Percentiles rank a stretch among this genome's conserved stretches.
Evolutionary conservation across 2,888 invertebrate genomes (phyloP).

Genomic region (Neoscelio sp.): DNA sequence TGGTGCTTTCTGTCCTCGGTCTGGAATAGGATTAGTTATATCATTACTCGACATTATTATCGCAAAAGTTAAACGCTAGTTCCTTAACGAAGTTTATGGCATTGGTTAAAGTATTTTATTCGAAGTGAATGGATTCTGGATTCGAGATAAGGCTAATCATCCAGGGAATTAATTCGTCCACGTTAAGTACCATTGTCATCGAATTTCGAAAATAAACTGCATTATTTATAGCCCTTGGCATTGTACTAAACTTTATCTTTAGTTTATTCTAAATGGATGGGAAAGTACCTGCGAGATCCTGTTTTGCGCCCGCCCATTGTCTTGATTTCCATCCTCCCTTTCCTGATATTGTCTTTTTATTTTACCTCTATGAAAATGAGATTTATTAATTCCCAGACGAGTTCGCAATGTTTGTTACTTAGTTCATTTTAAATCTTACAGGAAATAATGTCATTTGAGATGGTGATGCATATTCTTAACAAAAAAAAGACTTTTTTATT

Average conservation of each 20-base stretch:
- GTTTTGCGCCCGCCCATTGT: slow-evolving; percentile 1
- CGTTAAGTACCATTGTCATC: background rate
- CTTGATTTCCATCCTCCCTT: slow-evolving; percentile 6
- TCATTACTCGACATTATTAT: background rate
- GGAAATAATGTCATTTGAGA: too few species aligned
- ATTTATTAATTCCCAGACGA: background rate
- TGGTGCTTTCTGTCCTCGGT: slow-evolving; percentile 75
- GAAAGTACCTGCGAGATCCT: slow-evolving; percentile 5
- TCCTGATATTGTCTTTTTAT: slow-evolving; percentile 3
- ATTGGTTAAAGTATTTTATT: background rate
- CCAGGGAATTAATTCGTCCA: background rate
- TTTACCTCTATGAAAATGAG: slow-evolving; percentile 9
- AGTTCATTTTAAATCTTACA: too few species aligned
- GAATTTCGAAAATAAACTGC: slow-evolving; percentile 12
- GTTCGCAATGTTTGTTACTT: too few species aligned
- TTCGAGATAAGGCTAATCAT: background rate
- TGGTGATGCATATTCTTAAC: too few species aligned
- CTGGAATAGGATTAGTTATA: slow-evolving; percentile 77
- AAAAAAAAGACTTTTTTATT: too few species aligned
- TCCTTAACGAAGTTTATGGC: background rate
- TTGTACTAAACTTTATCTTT: slow-evolving; percentile 9
- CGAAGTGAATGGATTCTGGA: background rate
- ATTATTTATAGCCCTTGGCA: background rate
- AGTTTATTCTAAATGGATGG: background rate
- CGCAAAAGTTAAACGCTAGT: background rate